A percentile compares a stretch with the other conserved stretches of the same genome.
Conservation (phyloP, 2,797 vertebrate genomes). For the Simalia tracyae region DNA sequence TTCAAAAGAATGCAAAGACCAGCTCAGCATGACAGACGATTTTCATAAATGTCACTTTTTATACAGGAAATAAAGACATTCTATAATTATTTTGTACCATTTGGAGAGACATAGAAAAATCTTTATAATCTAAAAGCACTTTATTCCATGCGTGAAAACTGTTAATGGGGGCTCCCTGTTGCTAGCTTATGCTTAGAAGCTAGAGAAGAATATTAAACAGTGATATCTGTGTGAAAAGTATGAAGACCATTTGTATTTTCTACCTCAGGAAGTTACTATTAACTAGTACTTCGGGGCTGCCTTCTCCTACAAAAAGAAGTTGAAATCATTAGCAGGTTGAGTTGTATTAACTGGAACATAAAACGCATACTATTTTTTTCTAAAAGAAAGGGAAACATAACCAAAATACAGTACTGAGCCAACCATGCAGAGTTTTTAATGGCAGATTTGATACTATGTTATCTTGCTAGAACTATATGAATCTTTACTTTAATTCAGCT, state of each 20-base stretch:
- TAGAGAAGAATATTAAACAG: conserved; percentile 44
- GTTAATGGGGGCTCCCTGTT: conserved; percentile 22
- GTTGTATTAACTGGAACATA: conserved; percentile 10
- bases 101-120: conserved; percentile 18
- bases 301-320: background rate
- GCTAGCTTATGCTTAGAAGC: conserved; percentile 26
- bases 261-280: conserved; percentile 10
- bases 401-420: background rate
- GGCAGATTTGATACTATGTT: background rate
- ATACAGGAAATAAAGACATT: conserved; percentile 38
- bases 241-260: conserved; percentile 7
- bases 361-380: conserved; percentile 4
- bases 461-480: accelerated
- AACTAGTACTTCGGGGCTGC: background rate
- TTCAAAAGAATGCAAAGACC: background rate
- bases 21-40: conserved; percentile 10
- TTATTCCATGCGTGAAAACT: conserved; percentile 38
- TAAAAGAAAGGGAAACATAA: conserved; percentile 21
- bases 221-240: conserved; percentile 20
- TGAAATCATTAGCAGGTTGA: background rate
- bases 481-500: background rate
- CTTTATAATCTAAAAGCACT: conserved; percentile 50
- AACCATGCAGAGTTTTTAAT: background rate
- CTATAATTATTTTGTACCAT: conserved; percentile 52
- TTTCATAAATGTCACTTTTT: conserved; percentile 38